Percentiles rank a stretch among this genome's conserved stretches.
Conservation (phyloP, 2,113 vertebrate genomes). For the Noctilio leporinus region DNA sequence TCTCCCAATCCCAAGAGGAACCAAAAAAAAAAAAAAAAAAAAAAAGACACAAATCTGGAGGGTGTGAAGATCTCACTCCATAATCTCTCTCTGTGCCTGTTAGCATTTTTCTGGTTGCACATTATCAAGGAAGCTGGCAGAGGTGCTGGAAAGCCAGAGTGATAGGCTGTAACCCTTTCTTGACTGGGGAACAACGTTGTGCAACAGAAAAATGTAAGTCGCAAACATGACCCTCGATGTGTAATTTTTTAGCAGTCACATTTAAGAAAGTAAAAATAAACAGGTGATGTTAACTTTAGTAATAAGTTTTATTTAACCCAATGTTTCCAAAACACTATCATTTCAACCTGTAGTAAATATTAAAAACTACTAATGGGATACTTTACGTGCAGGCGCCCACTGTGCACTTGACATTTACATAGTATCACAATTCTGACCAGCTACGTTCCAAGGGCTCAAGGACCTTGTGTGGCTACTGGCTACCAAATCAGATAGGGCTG, state of each 20-base stretch:
- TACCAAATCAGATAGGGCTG: neutral
- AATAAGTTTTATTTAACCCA: neutral
- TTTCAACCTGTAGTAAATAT: neutral
- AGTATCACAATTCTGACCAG: neutral
- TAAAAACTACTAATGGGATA: neutral
- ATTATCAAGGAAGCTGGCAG: conserved; percentile 26
- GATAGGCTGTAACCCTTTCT: neutral
- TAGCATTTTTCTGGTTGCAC: conserved; percentile 10
- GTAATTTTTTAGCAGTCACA: neutral
- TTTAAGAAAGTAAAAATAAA: neutral
- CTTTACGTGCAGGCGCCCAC: neutral
- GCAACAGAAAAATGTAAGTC: neutral
- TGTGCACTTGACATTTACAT: neutral
- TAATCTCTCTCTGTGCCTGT: conserved; percentile 1
- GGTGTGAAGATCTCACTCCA: conserved; percentile 49
- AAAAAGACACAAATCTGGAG: neutral
- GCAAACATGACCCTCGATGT: neutral
- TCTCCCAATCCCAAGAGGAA: neutral
- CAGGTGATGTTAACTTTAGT: neutral
- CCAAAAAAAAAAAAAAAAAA: neutral
- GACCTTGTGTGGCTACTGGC: neutral
- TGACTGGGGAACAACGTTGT: neutral
- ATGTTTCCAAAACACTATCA: neutral
- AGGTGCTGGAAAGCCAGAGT: neutral
- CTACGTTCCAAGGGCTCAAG: neutral